Evolutionary conservation across 2,888 invertebrate genomes (phyloP), one percentile per base, ranked within the genome.

Genomic region (Folsomia candida): DNA sequence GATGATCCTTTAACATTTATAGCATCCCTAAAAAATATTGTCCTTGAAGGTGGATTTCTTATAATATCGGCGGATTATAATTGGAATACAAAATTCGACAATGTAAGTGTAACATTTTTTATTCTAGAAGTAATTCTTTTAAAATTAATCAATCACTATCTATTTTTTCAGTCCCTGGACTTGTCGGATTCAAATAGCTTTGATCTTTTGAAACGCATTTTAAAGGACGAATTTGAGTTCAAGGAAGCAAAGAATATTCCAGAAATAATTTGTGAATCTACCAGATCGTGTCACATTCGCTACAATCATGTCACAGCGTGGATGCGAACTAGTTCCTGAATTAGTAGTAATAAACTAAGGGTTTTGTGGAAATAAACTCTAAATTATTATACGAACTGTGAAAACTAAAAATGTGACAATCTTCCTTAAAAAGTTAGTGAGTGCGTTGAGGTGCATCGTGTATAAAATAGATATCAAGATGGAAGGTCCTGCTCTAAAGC

Each of bases 401-500:
- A 4, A 37, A 37, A 9, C 14, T 58, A 51, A 73, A 58, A 70
- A 73, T 73, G 73, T 73, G 70, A 73, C 73, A 70, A 37, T 71
- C 29, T 51, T 61, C 59, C 62, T 68, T 60, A 29, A 18, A n/a
- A n/a, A n/a, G n/a, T n/a, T n/a, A n/a, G n/a, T n/a, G n/a, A n/a
- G n/a, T n/a, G n/a, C n/a, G n/a, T n/a, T n/a, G n/a, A n/a, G n/a
- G n/a, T n/a, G n/a, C n/a, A n/a, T n/a, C n/a, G n/a, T 37, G 14
- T 37, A 37, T 37, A 37, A n/a, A 37, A 37, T 37, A 37, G 6
- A 37, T 2, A 20, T 11, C 37, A 47, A 63, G 51, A 77, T 78
- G 79, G 79, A 78, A 29, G 79, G 78, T 51, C 79, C 79, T 51
- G 78, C 78, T 29, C 67, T 78, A 22, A 79, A 79, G 65, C 66